phyloP scores from a whole-genome alignment of 92 coral and sea anemone genomes.

The Paragorgia papillata region DNA sequence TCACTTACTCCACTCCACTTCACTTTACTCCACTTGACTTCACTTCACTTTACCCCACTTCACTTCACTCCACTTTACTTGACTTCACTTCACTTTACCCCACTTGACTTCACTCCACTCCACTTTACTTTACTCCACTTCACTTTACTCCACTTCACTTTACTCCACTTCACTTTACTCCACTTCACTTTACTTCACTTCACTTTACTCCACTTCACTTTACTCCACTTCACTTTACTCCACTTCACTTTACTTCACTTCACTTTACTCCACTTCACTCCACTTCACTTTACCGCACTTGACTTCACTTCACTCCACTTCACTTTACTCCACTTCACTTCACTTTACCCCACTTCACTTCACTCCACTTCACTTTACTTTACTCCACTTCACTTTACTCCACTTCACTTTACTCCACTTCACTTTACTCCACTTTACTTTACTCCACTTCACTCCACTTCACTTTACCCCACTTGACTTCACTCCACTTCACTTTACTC shows the following conservation, averaged over 20 bases:
- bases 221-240: background rate
- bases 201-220: background rate
- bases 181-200: background rate
- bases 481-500: too few relatives aligned
- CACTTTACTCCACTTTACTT: too few relatives aligned
- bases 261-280: background rate
- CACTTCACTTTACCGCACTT: background rate
- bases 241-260: background rate
- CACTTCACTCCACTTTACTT: background rate
- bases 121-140: background rate
- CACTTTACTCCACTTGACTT: too few relatives aligned
- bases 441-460: too few relatives aligned
- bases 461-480: too few relatives aligned
- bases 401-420: too few relatives aligned
- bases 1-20: too few relatives aligned
- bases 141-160: conserved; percentile 1
- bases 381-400: too few relatives aligned
- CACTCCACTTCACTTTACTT: too few relatives aligned
- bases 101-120: background rate
- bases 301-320: background rate
- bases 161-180: background rate
- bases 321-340: background rate
- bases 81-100: background rate
- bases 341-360: background rate
- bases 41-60: too few relatives aligned